Percentiles rank a stretch among this genome's conserved stretches.
phyloP scores from a whole-genome alignment of 1,140 invertebrate species.

The Luehdorfia chinensis region DNA sequence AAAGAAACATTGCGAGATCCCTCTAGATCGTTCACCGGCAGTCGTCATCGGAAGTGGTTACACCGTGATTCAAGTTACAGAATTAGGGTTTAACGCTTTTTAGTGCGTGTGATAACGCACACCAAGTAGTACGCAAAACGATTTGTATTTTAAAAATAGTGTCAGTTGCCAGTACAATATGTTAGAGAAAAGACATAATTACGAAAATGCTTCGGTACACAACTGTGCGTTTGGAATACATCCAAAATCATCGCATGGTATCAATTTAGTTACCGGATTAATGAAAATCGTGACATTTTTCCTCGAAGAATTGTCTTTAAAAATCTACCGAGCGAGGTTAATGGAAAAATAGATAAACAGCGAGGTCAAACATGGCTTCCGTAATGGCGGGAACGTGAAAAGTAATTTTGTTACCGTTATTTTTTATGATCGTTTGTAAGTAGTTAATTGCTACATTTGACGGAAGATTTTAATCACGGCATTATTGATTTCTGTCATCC shows the following conservation, averaged over 20 bases:
- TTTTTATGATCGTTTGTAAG: too few relatives aligned
- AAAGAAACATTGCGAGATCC: slow-evolving; percentile 3
- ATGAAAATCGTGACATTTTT: slow-evolving; percentile 45
- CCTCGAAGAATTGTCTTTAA: neutral
- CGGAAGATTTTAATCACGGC: too few relatives aligned
- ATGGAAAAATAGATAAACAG: slow-evolving; percentile 11
- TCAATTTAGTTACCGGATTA: slow-evolving; percentile 63
- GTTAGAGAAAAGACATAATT: slow-evolving; percentile 63
- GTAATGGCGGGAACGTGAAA: slow-evolving; percentile 8
- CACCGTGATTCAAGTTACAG: slow-evolving; percentile 3
- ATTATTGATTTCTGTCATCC: too few relatives aligned
- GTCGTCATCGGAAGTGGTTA: neutral
- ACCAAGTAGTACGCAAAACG: slow-evolving; percentile 13
- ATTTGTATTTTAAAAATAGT: slow-evolving; percentile 50
- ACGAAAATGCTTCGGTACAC: slow-evolving; percentile 50
- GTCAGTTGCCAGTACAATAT: slow-evolving; percentile 44
- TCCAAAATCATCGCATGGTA: slow-evolving; percentile 58
- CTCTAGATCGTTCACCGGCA: neutral
- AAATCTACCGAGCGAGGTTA: neutral
- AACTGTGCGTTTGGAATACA: slow-evolving; percentile 61
- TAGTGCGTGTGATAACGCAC: neutral
- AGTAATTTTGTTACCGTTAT: too few relatives aligned
- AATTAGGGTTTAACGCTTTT: slow-evolving; percentile 3
- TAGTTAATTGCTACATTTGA: too few relatives aligned
- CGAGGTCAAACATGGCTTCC: slow-evolving; percentile 8